Evolutionary conservation across 92 coral and sea anemone genomes (phyloP).

Genomic region (Isaurus tuberculatus): DNA sequence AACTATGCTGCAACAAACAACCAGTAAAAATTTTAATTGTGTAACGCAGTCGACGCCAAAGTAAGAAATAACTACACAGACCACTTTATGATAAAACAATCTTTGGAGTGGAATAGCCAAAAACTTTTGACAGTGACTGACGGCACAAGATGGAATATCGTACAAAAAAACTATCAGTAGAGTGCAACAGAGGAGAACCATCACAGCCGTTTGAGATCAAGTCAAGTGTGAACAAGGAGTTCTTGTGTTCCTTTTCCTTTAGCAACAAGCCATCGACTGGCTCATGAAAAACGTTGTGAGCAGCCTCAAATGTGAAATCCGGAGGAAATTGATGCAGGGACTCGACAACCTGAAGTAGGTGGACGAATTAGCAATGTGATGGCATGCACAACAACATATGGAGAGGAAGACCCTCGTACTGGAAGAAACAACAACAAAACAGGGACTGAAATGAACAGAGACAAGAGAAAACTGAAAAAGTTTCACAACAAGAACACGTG

Average conservation of each 20-base stretch:
- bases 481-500: neutral
- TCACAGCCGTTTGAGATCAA: neutral
- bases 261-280: neutral
- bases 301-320: neutral
- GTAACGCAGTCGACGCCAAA: no score
- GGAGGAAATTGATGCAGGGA: neutral
- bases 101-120: no score
- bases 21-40: no score
- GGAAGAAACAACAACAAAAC: neutral
- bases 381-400: neutral
- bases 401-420: neutral
- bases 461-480: neutral
- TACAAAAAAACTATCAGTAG: neutral
- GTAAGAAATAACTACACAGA: no score
- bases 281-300: neutral
- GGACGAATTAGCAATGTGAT: neutral
- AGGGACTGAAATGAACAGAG: neutral
- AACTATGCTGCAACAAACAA: no score
- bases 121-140: neutral
- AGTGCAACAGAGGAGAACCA: neutral
- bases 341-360: neutral
- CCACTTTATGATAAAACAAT: no score
- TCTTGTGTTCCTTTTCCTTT: neutral
- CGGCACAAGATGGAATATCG: neutral
- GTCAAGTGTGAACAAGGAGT: neutral